A percentile compares a stretch with the other conserved stretches of the same genome.
Conservation (phyloP, 1,140 invertebrate species). For the Papilio glaucus region DNA sequence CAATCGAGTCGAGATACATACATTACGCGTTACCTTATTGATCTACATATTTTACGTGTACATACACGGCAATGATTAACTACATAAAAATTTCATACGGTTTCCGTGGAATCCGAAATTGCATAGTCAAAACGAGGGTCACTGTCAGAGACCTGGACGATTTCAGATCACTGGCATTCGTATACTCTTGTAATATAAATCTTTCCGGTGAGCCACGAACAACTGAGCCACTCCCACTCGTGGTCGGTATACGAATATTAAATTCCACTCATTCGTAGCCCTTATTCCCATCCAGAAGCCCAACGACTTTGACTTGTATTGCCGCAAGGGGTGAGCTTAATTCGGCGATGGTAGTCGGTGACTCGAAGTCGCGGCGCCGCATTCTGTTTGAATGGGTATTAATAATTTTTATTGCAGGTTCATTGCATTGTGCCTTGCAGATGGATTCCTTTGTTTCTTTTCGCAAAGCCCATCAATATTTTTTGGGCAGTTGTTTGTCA, state of each 20-base stretch:
- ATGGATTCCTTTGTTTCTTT: slow-evolving; percentile 66
- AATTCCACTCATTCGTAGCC: slow-evolving; percentile 78
- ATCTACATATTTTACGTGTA: neutral
- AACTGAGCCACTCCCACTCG: slow-evolving; percentile 78
- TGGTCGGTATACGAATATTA: slow-evolving; percentile 78
- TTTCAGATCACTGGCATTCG: slow-evolving; percentile 80
- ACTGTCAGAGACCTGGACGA: slow-evolving; percentile 65
- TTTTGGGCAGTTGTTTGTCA: slow-evolving; percentile 75
- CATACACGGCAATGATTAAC: slow-evolving; percentile 8
- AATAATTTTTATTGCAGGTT: slow-evolving; percentile 81
- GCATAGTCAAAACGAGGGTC: slow-evolving; percentile 34
- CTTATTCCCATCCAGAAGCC: slow-evolving; percentile 70
- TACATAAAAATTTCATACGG: slow-evolving; percentile 18
- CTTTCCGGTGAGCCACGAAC: slow-evolving; percentile 80
- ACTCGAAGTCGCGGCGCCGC: slow-evolving; percentile 52
- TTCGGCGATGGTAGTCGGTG: slow-evolving; percentile 44
- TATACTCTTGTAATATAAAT: slow-evolving; percentile 82
- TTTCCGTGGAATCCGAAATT: slow-evolving; percentile 9
- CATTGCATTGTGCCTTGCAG: slow-evolving; percentile 71
- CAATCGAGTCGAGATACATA: slow-evolving; percentile 29
- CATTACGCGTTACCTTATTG: slow-evolving; percentile 36
- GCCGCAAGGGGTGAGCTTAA: slow-evolving; percentile 54
- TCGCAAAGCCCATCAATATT: slow-evolving; percentile 72
- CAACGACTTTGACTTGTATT: slow-evolving; percentile 71
- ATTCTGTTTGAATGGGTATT: slow-evolving; percentile 73